These are phyloP conservation scores for Lycaena phlaeas DNA, from an alignment of 2,888 invertebrate species.

Conservation along the genomic window DNA sequence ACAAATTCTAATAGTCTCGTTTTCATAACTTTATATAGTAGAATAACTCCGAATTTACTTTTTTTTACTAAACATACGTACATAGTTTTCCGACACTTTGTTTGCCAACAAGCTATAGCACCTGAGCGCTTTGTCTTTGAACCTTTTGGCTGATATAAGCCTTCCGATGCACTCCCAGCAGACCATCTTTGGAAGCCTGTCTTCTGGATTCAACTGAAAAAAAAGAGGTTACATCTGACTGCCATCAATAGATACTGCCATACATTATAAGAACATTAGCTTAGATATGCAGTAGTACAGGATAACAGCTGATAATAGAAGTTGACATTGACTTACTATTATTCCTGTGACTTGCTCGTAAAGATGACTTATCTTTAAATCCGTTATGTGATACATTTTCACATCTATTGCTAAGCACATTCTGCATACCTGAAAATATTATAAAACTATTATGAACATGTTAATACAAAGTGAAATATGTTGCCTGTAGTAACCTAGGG, in stretches of 20 bases:
- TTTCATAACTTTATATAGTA: background rate
- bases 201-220: conserved; percentile 31
- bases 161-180: conserved; percentile 49
- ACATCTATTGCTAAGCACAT: conserved; percentile 39
- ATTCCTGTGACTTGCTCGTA: conserved; percentile 41
- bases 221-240: background rate
- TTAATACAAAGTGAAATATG: too few relatives aligned
- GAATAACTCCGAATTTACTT: background rate
- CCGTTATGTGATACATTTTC: conserved; percentile 36
- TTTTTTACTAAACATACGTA: too few relatives aligned
- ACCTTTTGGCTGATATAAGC: conserved; percentile 23
- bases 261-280: too few relatives aligned
- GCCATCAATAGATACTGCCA: too few relatives aligned
- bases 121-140: conserved; percentile 31
- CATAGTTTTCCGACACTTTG: too few relatives aligned
- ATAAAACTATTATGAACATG: too few relatives aligned
- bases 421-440: conserved; percentile 47
- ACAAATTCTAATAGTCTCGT: background rate
- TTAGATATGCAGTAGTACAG: too few relatives aligned
- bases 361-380: conserved; percentile 30
- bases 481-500: too few relatives aligned
- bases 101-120: conserved; percentile 31
- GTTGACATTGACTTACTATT: too few relatives aligned
- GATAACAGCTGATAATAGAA: too few relatives aligned
- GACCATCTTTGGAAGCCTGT: conserved; percentile 40